These are phyloP conservation scores for Bombyx huttoni DNA, from an alignment of 2,888 invertebrate species.

Conservation along the genomic window DNA sequence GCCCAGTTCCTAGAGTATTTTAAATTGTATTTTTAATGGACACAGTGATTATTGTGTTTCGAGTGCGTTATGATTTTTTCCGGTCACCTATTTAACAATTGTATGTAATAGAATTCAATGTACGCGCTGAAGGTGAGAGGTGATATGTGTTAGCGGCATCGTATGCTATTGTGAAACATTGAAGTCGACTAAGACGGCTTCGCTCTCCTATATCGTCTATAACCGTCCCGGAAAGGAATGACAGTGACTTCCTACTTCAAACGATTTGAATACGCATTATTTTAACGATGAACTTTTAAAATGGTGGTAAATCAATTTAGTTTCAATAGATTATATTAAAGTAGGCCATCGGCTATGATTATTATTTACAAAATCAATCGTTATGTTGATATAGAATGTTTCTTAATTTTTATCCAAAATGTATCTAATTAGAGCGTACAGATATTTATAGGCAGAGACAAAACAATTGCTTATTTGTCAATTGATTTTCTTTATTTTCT, in stretches of 20 bases:
- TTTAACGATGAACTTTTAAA: not conserved
- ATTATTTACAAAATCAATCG: too few relatives aligned
- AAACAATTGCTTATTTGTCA: too few relatives aligned
- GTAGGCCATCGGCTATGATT: not conserved
- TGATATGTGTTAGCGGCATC: conserved; percentile 24
- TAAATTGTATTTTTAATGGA: too few relatives aligned
- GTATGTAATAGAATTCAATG: not conserved
- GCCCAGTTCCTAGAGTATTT: too few relatives aligned
- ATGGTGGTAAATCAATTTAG: not conserved
- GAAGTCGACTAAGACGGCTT: conserved; percentile 44
- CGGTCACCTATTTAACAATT: not conserved
- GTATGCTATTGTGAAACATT: conserved; percentile 14
- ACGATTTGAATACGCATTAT: not conserved
- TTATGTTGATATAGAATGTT: too few relatives aligned
- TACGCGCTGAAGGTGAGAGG: conserved; percentile 30
- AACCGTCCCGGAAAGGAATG: conserved; percentile 36
- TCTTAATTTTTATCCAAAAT: too few relatives aligned
- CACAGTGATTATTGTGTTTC: too few relatives aligned
- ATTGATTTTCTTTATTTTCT: too few relatives aligned
- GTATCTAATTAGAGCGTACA: too few relatives aligned
- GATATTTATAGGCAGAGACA: too few relatives aligned
- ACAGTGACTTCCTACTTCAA: conserved; percentile 17
- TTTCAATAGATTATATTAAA: not conserved
- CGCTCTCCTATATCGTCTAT: conserved; percentile 13
- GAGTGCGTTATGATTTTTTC: not conserved